Evolutionary conservation across 2,113 vertebrate species (phyloP).

Genomic region (Tricholaema leucomelas): DNA sequence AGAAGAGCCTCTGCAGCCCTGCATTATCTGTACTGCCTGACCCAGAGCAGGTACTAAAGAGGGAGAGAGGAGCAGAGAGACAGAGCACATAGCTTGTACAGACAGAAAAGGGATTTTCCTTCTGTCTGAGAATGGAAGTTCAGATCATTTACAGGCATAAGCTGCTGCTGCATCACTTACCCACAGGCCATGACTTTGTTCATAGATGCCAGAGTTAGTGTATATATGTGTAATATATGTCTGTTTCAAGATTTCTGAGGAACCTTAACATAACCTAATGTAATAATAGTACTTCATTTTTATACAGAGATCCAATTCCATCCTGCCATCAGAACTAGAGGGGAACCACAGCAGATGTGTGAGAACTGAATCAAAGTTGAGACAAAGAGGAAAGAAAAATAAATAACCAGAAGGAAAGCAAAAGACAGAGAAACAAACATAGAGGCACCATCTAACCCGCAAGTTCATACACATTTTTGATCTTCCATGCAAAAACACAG

Average conservation of each 20-base stretch:
- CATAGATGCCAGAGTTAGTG: not conserved
- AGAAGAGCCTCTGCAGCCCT: not conserved
- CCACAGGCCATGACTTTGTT: fast-evolving
- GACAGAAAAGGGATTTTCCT: not conserved
- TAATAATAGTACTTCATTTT: not conserved
- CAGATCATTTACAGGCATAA: not conserved
- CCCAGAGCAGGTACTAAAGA: fast-evolving
- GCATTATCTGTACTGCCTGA: not conserved
- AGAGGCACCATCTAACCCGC: slow-evolving; percentile 11
- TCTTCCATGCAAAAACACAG: slow-evolving; percentile 27
- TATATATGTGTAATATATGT: too few relatives aligned
- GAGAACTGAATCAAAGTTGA: slow-evolving; percentile 9
- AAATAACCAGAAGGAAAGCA: slow-evolving; percentile 31
- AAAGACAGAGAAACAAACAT: slow-evolving; percentile 23
- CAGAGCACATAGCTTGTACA: not conserved
- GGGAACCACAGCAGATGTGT: not conserved
- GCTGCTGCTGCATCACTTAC: not conserved
- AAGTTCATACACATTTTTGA: slow-evolving; percentile 18
- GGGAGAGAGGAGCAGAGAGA: not conserved
- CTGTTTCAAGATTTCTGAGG: not conserved
- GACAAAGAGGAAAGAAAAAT: slow-evolving; percentile 27
- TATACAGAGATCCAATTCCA: slow-evolving; percentile 1
- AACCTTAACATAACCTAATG: slow-evolving; percentile 16
- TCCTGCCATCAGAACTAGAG: not conserved
- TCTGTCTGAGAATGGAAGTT: not conserved